Base-by-base conservation (phyloP, 2,113 vertebrate species). In the Hippolais icterina region DNA sequence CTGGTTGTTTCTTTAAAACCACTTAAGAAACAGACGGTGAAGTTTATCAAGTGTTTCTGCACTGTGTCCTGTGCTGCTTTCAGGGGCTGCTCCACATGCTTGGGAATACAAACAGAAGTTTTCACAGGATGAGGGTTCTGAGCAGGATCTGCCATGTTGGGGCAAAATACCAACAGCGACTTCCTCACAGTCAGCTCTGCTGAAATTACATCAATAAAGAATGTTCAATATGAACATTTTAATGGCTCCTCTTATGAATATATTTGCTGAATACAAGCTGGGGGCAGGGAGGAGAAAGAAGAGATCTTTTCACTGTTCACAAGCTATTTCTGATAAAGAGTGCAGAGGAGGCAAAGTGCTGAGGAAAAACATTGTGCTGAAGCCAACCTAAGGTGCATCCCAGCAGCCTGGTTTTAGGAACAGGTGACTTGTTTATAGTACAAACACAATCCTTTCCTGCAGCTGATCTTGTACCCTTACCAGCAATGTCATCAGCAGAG, bases 21-120 rank as follows among this genome's bases (percentile, higher is more conserved):
- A 94, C 91, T 95, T 90, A 75, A 96, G 72, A 97, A 97, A 93
- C 95, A 96, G 93, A 95, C 64, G 5, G 74, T 75, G 80, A 84
- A 94, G 94, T 97, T 97, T 96, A 96, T 97, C 94, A 83, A 96
- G 91, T 87, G 83, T 63, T 97, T 95, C 94, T 97, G 92, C 94
- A 90, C 83, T 93, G 87, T 70, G 54, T 83, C 76, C 87, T 78
- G 72, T 9, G 12, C 69, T 61, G 69, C 84, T 90, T 96, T 76
- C 91, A 82, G 63, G 72, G 90, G 47, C 77, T 92, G 92, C 53
- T 89, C 83, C 94, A 89, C 82, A 54, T 31, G 27, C 35, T 82
- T 59, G 76, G 83, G 91, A 95, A 93, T 21, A 72, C 89, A 96
- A 97, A 94, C 75, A 87, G 27, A 89, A 90, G 84, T 94, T 94